Evolutionary conservation across 64 coral and sea anemone species (phyloP).

Genomic region (Montipora foliosa): DNA sequence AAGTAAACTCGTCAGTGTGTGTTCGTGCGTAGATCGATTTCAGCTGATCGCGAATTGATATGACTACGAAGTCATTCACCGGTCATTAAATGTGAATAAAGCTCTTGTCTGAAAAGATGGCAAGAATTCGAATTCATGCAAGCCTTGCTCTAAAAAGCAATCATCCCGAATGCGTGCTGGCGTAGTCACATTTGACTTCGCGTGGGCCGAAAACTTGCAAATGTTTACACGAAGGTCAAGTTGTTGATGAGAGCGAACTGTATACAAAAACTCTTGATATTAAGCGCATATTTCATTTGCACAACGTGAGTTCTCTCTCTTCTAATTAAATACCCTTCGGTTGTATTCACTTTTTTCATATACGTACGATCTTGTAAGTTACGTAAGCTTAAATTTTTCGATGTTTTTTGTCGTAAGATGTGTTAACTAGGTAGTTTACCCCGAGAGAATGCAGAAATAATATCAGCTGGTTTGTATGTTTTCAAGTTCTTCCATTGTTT

Average conservation of each 20-base stretch:
- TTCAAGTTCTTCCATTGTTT: neutral
- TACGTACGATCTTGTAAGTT: neutral
- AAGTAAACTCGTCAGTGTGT: no score
- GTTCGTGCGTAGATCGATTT: no score
- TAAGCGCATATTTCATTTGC: neutral
- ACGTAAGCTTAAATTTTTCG: neutral
- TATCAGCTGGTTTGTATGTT: neutral
- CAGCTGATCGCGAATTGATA: neutral
- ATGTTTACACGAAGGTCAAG: slow-evolving; percentile 37
- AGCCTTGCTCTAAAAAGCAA: neutral
- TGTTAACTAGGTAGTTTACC: neutral
- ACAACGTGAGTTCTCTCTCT: neutral
- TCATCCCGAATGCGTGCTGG: neutral
- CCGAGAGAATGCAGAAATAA: neutral
- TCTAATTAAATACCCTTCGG: neutral
- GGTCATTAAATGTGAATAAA: neutral
- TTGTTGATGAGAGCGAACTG: neutral
- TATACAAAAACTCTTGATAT: neutral
- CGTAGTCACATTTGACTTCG: neutral
- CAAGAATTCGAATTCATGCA: neutral
- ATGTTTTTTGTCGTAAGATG: neutral
- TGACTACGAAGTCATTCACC: neutral
- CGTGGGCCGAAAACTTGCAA: neutral
- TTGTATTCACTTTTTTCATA: neutral
- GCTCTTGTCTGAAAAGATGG: neutral